phyloP scores from a whole-genome alignment of 2,888 invertebrate species.

The Cheilosia vulpina region DNA sequence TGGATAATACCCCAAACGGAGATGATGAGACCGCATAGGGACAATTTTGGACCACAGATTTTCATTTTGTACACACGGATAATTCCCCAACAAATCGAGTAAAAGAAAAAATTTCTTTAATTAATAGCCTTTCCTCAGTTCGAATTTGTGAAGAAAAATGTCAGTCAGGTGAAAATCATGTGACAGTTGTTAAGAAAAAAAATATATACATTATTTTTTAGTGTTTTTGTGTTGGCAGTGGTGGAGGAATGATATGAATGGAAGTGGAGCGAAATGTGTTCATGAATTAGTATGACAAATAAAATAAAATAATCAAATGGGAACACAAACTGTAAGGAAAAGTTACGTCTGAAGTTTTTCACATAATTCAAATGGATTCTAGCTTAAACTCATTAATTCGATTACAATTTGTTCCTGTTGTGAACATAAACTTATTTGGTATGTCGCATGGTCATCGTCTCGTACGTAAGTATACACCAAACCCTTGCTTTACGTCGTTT shows the following conservation, averaged over 20 bases:
- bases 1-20: constrained; percentile 98
- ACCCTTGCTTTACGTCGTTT: no score
- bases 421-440: no score
- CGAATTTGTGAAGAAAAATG: constrained; percentile 78
- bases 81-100: constrained; percentile 70
- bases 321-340: no score
- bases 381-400: no score
- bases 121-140: constrained; percentile 55
- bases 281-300: background rate
- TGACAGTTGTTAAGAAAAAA: constrained; percentile 80
- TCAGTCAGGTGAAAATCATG: constrained; percentile 83
- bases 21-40: constrained; percentile 94
- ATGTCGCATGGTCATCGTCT: no score
- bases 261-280: constrained; percentile 13
- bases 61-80: constrained; percentile 85
- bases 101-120: constrained; percentile 75
- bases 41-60: constrained; percentile 96
- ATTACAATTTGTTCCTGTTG: no score
- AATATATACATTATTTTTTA: background rate
- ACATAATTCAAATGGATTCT: no score
- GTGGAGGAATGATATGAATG: background rate
- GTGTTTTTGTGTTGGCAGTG: constrained; percentile 37
- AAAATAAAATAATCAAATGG: no score
- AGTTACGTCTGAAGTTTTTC: no score
- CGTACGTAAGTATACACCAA: no score